A percentile compares a stretch with the other conserved stretches of the same genome.
Conservation (phyloP, 37 sponge, comb jelly and placozoan genomes). For the Axinella damicornis region DNA sequence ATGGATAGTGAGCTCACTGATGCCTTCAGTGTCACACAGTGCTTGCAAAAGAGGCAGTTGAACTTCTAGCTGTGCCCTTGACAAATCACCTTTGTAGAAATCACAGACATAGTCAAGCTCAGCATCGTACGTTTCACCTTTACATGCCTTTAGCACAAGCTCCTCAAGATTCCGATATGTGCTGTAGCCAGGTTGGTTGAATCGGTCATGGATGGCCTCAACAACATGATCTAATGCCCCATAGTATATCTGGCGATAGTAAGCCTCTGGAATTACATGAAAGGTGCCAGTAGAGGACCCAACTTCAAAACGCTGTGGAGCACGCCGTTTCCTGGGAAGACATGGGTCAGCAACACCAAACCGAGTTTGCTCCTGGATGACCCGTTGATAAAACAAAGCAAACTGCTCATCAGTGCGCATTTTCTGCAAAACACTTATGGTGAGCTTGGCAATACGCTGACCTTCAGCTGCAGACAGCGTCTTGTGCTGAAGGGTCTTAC, state of each 20-base stretch:
- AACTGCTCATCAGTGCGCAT: constrained; percentile 46
- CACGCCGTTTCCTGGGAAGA: constrained; percentile 42
- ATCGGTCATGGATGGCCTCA: constrained; percentile 15
- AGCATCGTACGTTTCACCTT: neutral
- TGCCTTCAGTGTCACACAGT: neutral
- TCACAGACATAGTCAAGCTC: constrained; percentile 6
- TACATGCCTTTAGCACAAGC: constrained; percentile 19
- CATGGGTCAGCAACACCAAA: constrained; percentile 10
- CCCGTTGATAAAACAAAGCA: neutral
- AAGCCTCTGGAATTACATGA: constrained; percentile 22
- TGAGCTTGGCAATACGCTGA: constrained; percentile 41
- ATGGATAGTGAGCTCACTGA: neutral
- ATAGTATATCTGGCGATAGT: constrained; percentile 45
- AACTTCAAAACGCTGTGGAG: constrained; percentile 30
- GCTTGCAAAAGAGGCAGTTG: neutral
- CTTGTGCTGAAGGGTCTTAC: constrained; percentile 45
- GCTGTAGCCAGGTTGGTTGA: constrained; percentile 55
- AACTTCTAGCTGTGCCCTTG: neutral
- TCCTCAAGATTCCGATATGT: constrained; percentile 40
- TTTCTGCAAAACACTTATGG: constrained; percentile 7
- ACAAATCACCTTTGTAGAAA: constrained; percentile 15
- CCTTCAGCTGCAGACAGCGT: constrained; percentile 51
- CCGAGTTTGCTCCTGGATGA: neutral
- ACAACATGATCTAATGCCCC: constrained; percentile 44
- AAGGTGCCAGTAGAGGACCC: constrained; percentile 29